Base-by-base conservation (phyloP, 2,888 invertebrate species). In the Lithophane leautieri region DNA sequence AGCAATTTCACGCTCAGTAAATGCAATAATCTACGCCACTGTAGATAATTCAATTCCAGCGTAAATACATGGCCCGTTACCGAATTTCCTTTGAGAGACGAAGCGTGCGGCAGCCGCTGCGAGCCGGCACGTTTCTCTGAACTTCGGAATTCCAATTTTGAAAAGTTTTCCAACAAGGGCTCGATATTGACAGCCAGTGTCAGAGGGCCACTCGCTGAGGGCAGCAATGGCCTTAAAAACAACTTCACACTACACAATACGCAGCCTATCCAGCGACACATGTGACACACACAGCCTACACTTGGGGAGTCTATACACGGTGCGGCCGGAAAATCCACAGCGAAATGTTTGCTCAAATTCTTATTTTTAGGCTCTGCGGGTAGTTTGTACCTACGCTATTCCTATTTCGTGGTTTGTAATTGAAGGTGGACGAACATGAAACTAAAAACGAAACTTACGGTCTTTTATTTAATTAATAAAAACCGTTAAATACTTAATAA, bases 71-170 rank as follows among this genome's bases (percentile, higher is more conserved):
- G 94, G 93, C 92, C 93, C 93, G 93, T 94, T 94, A 91, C 94
- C 95, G 92, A 95, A 95, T 96, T 94, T 95, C 96, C 96, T 96
- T 96, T 96, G 96, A 96, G 96, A 95, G 93, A 92, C 93, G 93
- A 92, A 94, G 94, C 95, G 95, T 93, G 92, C 93, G 92, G 90
- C 91, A 91, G 89, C 90, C 90, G 89, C 91, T 90, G 92, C 95
- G 94, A 92, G 91, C 94, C 95, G 94, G 93, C 95, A 95, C 95
- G 96, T 95, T 92, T 91, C 92, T 92, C 94, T 91, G 90, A 95
- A 96, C 95, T 96, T 95, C 89, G 96, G 96, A 96, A 96, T 96
- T 96, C 95, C 96, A 96, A 96, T 96, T 96, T 96, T 95, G 96
- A 95, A 96, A 96, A 96, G 94, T 96, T 96, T 94, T 93, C 93